These are phyloP conservation scores for Indicator indicator DNA, from an alignment of 2,113 vertebrate species.

Conservation along the genomic window DNA sequence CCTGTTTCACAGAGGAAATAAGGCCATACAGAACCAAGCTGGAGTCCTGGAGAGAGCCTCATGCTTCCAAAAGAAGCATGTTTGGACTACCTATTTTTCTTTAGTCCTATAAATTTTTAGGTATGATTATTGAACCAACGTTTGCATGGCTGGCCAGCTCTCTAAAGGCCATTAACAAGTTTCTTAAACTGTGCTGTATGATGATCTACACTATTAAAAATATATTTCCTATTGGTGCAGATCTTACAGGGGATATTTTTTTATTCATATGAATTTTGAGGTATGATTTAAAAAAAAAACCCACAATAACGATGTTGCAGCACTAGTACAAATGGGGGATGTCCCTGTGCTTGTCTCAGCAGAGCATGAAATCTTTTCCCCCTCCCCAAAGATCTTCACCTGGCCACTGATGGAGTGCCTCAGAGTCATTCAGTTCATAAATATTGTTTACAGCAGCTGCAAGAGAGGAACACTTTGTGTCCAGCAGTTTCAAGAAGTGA, in stretches of 20 bases:
- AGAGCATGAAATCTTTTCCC: not conserved
- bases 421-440: not conserved
- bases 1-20: not conserved
- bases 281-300: not conserved
- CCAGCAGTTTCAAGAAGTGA: not conserved
- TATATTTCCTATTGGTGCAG: not conserved
- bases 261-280: not conserved
- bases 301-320: not conserved
- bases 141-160: not conserved
- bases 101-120: too few relatives aligned
- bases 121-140: too few relatives aligned
- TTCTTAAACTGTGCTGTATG: not conserved
- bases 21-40: not conserved
- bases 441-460: not conserved
- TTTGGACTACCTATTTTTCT: not conserved
- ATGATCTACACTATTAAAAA: not conserved
- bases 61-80: not conserved
- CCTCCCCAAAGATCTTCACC: not conserved
- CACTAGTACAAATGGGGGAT: not conserved
- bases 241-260: not conserved
- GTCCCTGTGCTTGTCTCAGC: not conserved
- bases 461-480: not conserved
- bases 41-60: not conserved
- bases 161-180: not conserved
- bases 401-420: not conserved